Conservation (phyloP, 2,888 invertebrate species). For the Patella depressa region DNA sequence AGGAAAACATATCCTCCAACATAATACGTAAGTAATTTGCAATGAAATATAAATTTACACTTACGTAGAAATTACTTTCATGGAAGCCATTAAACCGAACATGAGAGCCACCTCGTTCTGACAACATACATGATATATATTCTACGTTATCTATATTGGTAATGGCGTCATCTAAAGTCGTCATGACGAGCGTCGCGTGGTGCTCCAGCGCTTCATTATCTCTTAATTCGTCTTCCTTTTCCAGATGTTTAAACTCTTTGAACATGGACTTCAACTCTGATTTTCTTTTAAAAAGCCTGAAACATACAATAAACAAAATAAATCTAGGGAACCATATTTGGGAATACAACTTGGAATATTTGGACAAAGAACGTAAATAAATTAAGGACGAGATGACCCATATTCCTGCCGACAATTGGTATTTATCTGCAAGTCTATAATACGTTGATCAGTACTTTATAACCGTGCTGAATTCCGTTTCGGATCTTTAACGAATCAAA, state of each 20-base stretch:
- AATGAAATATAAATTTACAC: constrained; percentile 23
- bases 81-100: constrained; percentile 87
- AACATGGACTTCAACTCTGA: constrained; percentile 78
- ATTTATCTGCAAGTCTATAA: too few relatives aligned
- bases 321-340: too few relatives aligned
- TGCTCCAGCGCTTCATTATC: constrained; percentile 87
- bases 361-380: too few relatives aligned
- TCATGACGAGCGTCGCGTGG: constrained; percentile 91
- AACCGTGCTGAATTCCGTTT: too few relatives aligned
- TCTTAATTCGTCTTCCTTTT: constrained; percentile 85
- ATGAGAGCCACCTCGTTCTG: constrained; percentile 87
- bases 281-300: constrained; percentile 89
- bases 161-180: constrained; percentile 89
- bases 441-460: too few relatives aligned
- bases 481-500: too few relatives aligned
- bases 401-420: too few relatives aligned
- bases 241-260: constrained; percentile 80
- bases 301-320: constrained; percentile 35
- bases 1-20: too few relatives aligned
- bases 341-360: too few relatives aligned
- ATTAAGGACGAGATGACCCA: too few relatives aligned
- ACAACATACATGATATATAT: constrained; percentile 85
- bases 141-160: constrained; percentile 88
- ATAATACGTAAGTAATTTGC: too few relatives aligned
- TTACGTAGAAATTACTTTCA: constrained; percentile 89